phyloP scores from a whole-genome alignment of 2,113 vertebrate genomes.

The Turdus rufiventris region DNA sequence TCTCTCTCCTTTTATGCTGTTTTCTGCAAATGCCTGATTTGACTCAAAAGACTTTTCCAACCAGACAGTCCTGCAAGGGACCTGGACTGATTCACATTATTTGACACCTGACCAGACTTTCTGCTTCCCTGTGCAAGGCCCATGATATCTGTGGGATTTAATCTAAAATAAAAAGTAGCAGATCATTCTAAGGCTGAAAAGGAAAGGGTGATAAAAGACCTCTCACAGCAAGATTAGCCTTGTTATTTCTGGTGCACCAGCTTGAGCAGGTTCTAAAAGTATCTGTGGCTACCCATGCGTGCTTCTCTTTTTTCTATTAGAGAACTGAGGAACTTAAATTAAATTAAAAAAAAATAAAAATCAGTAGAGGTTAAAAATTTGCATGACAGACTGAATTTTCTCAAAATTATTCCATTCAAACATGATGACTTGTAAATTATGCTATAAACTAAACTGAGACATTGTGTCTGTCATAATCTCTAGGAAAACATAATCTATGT shows the following conservation, averaged over 20 bases:
- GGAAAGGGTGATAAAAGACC: background rate
- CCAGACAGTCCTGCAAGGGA: background rate
- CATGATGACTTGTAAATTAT: background rate
- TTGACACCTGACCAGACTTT: background rate
- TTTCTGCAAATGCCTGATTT: background rate
- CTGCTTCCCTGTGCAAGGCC: background rate
- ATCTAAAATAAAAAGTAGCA: background rate
- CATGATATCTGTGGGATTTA: background rate
- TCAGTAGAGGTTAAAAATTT: background rate
- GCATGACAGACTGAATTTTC: background rate
- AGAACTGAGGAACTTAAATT: background rate
- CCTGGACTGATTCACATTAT: accelerated
- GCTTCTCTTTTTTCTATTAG: background rate
- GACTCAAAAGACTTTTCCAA: background rate
- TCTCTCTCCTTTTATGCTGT: background rate
- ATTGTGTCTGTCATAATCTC: background rate
- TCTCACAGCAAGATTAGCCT: background rate
- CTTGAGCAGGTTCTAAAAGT: background rate
- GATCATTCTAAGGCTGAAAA: background rate
- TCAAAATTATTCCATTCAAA: background rate
- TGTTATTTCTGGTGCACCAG: background rate
- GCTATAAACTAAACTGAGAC: background rate
- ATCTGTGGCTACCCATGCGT: background rate
- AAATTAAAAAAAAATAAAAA: background rate
- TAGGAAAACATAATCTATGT: background rate